Percentiles rank a stretch among this genome's conserved stretches.
These are phyloP conservation scores for Vulpes vulpes DNA, from an alignment of 2,113 vertebrate genomes.

Conservation along the genomic window DNA sequence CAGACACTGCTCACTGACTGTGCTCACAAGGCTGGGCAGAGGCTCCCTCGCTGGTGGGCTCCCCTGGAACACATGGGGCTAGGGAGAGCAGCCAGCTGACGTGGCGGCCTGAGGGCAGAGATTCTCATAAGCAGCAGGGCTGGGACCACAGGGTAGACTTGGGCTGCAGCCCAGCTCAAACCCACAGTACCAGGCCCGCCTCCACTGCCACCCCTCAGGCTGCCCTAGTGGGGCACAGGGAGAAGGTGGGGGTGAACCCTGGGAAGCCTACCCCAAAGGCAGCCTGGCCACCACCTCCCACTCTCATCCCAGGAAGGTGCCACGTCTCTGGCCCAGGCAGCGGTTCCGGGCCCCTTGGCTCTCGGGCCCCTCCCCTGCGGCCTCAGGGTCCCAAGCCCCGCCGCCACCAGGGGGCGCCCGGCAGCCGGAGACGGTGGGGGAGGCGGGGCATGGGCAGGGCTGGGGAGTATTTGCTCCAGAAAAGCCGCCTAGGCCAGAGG, in stretches of 20 bases:
- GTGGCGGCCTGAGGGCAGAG: slow-evolving; percentile 70
- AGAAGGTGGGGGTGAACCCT: background rate
- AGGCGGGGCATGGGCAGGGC: slow-evolving; percentile 52
- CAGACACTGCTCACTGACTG: background rate
- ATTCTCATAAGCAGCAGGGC: slow-evolving; percentile 40
- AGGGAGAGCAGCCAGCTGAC: slow-evolving; percentile 50
- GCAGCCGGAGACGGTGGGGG: background rate
- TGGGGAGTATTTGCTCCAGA: slow-evolving; percentile 34
- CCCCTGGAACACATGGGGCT: background rate
- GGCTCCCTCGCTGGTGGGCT: background rate
- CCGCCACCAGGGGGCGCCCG: slow-evolving; percentile 72
- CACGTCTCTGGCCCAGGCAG: background rate
- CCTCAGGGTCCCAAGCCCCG: background rate
- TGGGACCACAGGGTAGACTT: slow-evolving; percentile 70
- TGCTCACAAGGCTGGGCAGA: background rate
- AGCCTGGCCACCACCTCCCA: background rate
- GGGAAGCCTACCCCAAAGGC: slow-evolving; percentile 44
- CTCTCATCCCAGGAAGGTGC: background rate
- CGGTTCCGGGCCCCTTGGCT: background rate
- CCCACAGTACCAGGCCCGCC: slow-evolving; percentile 61
- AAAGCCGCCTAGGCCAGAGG: background rate
- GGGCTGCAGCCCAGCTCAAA: slow-evolving; percentile 74
- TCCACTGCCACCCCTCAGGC: background rate
- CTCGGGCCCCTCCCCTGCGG: background rate
- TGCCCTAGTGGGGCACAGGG: background rate